A percentile compares a stretch with the other conserved stretches of the same genome.
phyloP scores from a whole-genome alignment of 2,888 invertebrate species.

The Oligia fasciuncula region DNA sequence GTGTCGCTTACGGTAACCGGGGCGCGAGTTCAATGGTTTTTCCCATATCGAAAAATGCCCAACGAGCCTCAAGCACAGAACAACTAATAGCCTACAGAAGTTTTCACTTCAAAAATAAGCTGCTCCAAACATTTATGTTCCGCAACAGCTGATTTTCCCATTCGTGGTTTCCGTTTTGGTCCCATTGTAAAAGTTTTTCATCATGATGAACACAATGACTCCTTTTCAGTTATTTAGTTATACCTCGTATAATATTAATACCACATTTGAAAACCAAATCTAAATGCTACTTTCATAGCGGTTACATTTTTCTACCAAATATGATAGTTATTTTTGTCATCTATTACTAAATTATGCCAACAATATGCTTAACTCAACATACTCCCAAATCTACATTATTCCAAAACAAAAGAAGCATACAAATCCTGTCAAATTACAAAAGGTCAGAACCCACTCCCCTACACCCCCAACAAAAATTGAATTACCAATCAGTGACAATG shows the following conservation, averaged over 20 bases:
- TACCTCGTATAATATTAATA: too few species aligned
- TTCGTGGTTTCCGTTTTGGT: background rate
- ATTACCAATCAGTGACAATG: conserved; percentile 59
- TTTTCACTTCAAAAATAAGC: background rate
- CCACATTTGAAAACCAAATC: background rate
- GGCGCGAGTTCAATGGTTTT: too few species aligned
- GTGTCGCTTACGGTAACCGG: too few species aligned
- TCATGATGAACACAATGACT: too few species aligned
- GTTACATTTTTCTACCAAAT: background rate
- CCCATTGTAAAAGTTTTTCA: background rate
- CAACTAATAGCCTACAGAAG: too few species aligned
- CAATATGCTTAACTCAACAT: background rate
- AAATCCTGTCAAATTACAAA: conserved; percentile 2
- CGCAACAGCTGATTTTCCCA: background rate
- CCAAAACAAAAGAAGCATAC: background rate
- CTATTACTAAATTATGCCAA: background rate
- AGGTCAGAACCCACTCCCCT: conserved; percentile 20
- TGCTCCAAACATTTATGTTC: background rate
- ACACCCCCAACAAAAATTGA: conserved; percentile 37
- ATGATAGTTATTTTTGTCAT: background rate
- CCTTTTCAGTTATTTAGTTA: too few species aligned
- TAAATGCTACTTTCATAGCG: background rate
- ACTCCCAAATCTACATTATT: background rate
- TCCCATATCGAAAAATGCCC: too few species aligned
- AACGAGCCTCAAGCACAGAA: too few species aligned